Conservation (phyloP, 92 coral and sea anemone species). For the Zoanthus gigantus region DNA sequence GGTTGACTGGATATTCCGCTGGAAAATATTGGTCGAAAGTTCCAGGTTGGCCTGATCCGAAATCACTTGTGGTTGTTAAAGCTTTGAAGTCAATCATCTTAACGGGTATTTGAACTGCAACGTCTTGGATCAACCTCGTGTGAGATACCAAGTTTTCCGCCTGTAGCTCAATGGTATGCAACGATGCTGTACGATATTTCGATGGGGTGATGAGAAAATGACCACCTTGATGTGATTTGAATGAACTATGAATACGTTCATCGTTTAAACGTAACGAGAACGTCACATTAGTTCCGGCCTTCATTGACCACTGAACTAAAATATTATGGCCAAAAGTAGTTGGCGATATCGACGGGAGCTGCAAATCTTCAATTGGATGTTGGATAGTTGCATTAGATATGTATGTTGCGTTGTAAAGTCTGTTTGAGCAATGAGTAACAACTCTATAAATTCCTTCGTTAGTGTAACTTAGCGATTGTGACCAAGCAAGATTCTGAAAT, state of each 20-base stretch:
- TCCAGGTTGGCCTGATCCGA: conserved; percentile 58
- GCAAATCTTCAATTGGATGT: conserved; percentile 64
- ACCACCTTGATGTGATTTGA: conserved; percentile 64
- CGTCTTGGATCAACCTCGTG: conserved; percentile 12
- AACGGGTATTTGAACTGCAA: conserved; percentile 72
- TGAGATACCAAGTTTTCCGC: conserved; percentile 82
- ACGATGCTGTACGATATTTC: conserved; percentile 40
- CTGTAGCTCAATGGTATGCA: conserved; percentile 51
- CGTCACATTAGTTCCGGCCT: conserved; percentile 85
- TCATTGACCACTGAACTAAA: conserved; percentile 66
- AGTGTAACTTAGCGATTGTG: not conserved
- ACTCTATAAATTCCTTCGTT: not conserved
- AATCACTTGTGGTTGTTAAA: conserved; percentile 66
- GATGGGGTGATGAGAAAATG: not conserved
- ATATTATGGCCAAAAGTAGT: conserved; percentile 50
- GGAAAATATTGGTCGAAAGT: conserved; percentile 59
- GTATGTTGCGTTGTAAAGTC: conserved; percentile 47
- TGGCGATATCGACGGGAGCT: conserved; percentile 39
- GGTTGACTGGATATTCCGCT: conserved; percentile 70
- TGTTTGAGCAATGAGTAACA: conserved; percentile 61
- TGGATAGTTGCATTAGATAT: conserved; percentile 50
- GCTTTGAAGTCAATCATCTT: conserved; percentile 48
- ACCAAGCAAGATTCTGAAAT: not conserved
- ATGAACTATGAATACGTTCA: conserved; percentile 10
- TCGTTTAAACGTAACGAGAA: conserved; percentile 52